A percentile compares a stretch with the other conserved stretches of the same genome.
These are phyloP conservation scores for Danio kyathit DNA, from an alignment of 2,797 vertebrate genomes.

Conservation along the genomic window DNA sequence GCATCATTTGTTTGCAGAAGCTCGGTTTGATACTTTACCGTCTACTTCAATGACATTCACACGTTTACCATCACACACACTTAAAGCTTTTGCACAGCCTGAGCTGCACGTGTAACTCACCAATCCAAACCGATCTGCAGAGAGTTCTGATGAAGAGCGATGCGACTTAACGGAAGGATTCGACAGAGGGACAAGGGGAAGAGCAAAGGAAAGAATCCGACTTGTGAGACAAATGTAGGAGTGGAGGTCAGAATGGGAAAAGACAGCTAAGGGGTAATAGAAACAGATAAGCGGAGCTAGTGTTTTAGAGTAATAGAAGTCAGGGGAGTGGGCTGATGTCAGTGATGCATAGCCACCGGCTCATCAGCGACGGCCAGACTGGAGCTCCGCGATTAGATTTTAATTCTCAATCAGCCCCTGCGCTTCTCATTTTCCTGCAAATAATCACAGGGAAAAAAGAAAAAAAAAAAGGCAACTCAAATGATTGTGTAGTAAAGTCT, in stretches of 20 bases:
- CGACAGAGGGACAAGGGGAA: constrained; percentile 1
- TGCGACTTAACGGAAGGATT: not conserved
- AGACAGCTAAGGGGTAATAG: constrained; percentile 31
- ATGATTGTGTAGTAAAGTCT: constrained; percentile 32
- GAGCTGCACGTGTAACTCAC: not conserved
- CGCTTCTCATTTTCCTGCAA: constrained; percentile 55
- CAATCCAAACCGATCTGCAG: not conserved
- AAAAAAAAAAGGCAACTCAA: not conserved
- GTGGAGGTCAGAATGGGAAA: constrained; percentile 30
- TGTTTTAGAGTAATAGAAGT: constrained; percentile 42
- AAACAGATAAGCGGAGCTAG: constrained; percentile 42
- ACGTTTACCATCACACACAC: not conserved
- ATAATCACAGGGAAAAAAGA: constrained; percentile 50
- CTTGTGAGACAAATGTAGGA: not conserved
- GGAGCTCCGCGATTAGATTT: constrained; percentile 52
- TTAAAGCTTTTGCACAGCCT: not conserved
- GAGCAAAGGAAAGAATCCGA: constrained; percentile 29
- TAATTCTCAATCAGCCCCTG: constrained; percentile 49
- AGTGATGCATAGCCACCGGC: constrained; percentile 51
- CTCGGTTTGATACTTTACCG: not conserved
- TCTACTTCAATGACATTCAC: not conserved
- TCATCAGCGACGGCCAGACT: constrained; percentile 53
- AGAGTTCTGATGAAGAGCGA: not conserved
- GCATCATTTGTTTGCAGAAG: constrained; percentile 8
- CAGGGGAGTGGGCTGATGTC: constrained; percentile 36